Evolutionary conservation across 1,140 invertebrate species (phyloP).

Genomic region (Bathynomus jamesi): DNA sequence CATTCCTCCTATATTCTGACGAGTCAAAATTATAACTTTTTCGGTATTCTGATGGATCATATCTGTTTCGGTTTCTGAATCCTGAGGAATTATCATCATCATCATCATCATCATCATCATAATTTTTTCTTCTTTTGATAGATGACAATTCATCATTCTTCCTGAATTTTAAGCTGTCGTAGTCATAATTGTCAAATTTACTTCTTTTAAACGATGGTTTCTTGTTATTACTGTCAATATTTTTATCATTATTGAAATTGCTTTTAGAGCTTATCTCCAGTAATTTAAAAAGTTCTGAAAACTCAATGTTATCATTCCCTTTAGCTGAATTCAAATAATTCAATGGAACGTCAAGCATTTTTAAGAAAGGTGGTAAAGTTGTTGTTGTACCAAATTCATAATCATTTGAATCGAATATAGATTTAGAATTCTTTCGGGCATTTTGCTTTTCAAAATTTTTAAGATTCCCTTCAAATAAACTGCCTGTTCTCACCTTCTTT

Average conservation of each 20-base stretch:
- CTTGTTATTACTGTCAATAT: neutral
- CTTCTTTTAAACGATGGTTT: neutral
- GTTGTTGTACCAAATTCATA: neutral
- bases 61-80: neutral
- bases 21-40: neutral
- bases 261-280: neutral
- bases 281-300: neutral
- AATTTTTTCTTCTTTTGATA: no score
- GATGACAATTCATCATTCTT: no score
- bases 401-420: neutral
- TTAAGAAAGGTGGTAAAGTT: neutral
- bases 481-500: no score
- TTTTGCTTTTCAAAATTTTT: no score
- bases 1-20: neutral
- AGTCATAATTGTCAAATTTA: no score
- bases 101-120: no score
- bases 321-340: no score
- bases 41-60: neutral
- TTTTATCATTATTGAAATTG: neutral
- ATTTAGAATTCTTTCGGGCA: no score
- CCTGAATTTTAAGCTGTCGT: no score
- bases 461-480: no score
- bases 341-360: neutral
- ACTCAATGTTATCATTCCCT: no score
- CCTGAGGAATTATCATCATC: no score